These are phyloP conservation scores for Setipinna tenuifilis DNA, from an alignment of 2,797 vertebrate genomes.

Conservation along the genomic window DNA sequence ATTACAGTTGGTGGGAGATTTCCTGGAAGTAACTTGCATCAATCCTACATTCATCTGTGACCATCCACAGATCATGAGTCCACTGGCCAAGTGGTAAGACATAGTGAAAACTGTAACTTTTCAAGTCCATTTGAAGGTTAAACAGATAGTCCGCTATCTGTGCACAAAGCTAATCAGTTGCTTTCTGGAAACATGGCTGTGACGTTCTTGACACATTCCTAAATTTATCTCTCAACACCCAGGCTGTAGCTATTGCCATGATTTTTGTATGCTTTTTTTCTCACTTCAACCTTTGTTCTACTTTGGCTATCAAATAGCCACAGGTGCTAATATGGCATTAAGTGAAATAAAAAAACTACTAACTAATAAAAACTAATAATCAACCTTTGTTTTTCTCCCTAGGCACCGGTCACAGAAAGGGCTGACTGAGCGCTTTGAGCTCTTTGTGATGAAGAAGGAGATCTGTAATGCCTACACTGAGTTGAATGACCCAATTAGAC, in stretches of 20 bases:
- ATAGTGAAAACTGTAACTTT: not conserved
- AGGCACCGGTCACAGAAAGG: conserved; percentile 91
- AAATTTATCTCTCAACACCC: not conserved
- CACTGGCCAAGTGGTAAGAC: conserved; percentile 93
- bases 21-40: conserved; percentile 91
- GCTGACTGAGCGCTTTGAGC: conserved; percentile 95
- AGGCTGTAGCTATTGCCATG: not conserved
- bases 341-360: too few species aligned
- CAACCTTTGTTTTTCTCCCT: conserved; percentile 22
- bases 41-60: conserved; percentile 96
- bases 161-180: not conserved
- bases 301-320: too few species aligned
- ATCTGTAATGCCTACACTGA: conserved; percentile 97
- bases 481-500: conserved; percentile 90
- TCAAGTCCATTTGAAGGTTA: not conserved
- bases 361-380: too few species aligned
- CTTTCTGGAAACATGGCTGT: not conserved
- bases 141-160: not conserved
- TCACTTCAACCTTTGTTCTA: too few species aligned
- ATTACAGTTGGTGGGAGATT: conserved; percentile 89
- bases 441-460: conserved; percentile 99
- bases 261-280: not conserved
- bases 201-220: not conserved
- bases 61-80: conserved; percentile 98
- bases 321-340: too few species aligned